Base-by-base conservation (phyloP, 2,888 invertebrate species). In the Trachelus iudaicus region DNA sequence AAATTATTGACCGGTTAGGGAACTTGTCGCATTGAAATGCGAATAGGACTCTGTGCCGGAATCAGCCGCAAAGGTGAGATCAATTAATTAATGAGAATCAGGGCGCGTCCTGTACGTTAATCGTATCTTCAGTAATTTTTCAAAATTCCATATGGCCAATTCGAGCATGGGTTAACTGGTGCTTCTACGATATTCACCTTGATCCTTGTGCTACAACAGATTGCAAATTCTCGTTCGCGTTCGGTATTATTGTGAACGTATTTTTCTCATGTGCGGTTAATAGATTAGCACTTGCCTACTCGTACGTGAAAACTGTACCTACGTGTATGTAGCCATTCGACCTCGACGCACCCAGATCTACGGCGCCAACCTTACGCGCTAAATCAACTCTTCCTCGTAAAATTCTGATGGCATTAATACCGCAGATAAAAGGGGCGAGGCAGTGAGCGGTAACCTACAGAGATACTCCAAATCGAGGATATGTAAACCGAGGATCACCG, bases 31-130 rank as follows among this genome's bases (percentile, higher is more conserved):
- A 23, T 56, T 9, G 56, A 56, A 56, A 56, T 56, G 23, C 56
- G 56, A 40, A 15, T 4, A 0, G 15, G 4, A 56, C 56, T 56
- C 6, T 23, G 23, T 23, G 56, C 23, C 23, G 56, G 56, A 56
- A 56, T 56, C 23, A 56, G 56, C 56, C 23, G 2, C 9, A 23
- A 56, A 6, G 56, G 56, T 9, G 56, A 23, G 56, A 15, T 56
- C 56, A 68, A 73, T 78, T 80, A 76, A 73, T 77, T 80, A 71
- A 71, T 71, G 33, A 71, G 31, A 34, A 71, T 71, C 71, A 34
- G 71, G 71, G 71, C 30, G 71, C 11, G 71, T 71, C 71, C 31
- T 13, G n/a, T 69, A 31, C 56, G 23, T 23, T 56, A 23, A 56
- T 15, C 23, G 1, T 56, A 56, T 56, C 56, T 6, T 56, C 23